Conservation (phyloP, 2,888 invertebrate species). For the Pristionchus japonicus region DNA sequence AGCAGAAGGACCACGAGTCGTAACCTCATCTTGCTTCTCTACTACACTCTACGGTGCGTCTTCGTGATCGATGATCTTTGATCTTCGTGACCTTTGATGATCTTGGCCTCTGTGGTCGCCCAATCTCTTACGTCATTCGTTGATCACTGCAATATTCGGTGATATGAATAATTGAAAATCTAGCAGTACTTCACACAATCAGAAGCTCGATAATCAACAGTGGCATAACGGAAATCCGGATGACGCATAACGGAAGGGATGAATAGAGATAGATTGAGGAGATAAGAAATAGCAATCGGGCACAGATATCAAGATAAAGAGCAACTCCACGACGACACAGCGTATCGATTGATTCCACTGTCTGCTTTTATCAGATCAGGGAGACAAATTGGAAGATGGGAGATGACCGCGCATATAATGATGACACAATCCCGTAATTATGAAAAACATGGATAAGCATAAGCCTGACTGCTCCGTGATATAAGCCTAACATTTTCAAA, state of each 20-base stretch:
- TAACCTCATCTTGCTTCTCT: slow-evolving; percentile 10
- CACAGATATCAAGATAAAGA: slow-evolving; percentile 4
- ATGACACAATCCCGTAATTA: too few species aligned
- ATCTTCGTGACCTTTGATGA: background rate
- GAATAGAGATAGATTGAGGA: slow-evolving; percentile 19
- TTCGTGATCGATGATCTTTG: too few species aligned
- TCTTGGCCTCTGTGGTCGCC: background rate
- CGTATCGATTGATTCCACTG: background rate
- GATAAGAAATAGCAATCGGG: background rate
- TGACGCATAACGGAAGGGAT: background rate
- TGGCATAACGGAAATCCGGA: background rate
- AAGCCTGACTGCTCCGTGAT: too few species aligned
- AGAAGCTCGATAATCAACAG: background rate
- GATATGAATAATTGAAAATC: too few species aligned
- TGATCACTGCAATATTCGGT: background rate
- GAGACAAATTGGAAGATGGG: too few species aligned
- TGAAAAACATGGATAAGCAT: too few species aligned
- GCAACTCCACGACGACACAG: background rate
- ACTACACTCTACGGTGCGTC: background rate
- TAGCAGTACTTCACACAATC: too few species aligned
- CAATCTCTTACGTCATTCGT: slow-evolving; percentile 28
- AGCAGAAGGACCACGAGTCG: slow-evolving; percentile 12
- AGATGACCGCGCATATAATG: too few species aligned
- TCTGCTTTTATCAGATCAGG: too few species aligned
- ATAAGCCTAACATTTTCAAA: too few species aligned